Evolutionary conservation across 2,888 invertebrate genomes (phyloP).

Genomic region (Gastracanthus pulcherrimus): DNA sequence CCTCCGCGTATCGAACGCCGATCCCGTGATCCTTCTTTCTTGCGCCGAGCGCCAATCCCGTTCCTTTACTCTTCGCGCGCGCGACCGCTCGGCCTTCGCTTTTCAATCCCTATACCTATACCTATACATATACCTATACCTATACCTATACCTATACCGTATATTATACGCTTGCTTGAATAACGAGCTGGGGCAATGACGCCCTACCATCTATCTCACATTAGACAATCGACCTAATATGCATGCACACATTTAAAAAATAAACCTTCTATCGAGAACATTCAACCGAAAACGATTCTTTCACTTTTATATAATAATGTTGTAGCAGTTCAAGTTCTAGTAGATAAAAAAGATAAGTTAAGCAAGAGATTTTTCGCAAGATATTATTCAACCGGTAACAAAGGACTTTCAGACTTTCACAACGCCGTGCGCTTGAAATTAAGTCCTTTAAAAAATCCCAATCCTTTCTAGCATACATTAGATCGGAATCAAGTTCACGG

Average conservation of each 20-base stretch:
- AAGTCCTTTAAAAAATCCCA: conserved; percentile 12
- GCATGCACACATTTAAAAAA: too few species aligned
- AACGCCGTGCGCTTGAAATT: background rate
- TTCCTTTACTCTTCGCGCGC: too few species aligned
- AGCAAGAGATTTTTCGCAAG: conserved; percentile 14
- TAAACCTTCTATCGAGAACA: too few species aligned
- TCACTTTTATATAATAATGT: background rate
- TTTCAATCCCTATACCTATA: too few species aligned
- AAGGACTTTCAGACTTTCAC: conserved; percentile 35
- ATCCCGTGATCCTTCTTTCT: background rate
- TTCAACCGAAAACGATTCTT: background rate
- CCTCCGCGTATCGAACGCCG: background rate
- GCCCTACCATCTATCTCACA: too few species aligned
- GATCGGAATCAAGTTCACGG: conserved; percentile 34
- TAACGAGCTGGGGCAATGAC: too few species aligned
- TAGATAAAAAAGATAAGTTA: background rate
- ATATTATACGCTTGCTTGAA: too few species aligned
- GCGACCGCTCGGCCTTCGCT: too few species aligned
- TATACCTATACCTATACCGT: too few species aligned
- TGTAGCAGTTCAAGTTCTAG: background rate
- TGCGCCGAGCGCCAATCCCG: background rate
- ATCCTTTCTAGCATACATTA: background rate
- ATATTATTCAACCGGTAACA: conserved; percentile 16
- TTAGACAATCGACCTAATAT: too few species aligned
- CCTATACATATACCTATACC: too few species aligned